Evolutionary conservation across 2,888 invertebrate species (phyloP).

Genomic region (Conomelus anceps): DNA sequence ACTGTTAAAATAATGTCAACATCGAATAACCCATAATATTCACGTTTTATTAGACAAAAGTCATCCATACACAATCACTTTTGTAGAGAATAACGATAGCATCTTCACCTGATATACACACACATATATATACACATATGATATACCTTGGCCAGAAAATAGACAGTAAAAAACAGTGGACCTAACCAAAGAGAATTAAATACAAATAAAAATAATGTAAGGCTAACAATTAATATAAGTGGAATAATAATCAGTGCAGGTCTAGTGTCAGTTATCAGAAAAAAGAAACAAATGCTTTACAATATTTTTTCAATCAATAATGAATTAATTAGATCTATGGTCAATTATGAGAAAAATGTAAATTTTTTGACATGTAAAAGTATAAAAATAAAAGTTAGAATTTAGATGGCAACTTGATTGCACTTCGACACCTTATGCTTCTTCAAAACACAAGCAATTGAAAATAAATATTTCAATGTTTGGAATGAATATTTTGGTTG

Average conservation of each 20-base stretch:
- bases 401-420: not conserved
- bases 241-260: not conserved
- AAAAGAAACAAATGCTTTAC: too few species aligned
- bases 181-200: too few species aligned
- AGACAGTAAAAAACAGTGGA: too few species aligned
- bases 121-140: too few species aligned
- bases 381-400: not conserved
- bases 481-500: not conserved
- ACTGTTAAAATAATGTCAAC: not conserved
- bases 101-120: not conserved
- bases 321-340: too few species aligned
- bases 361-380: not conserved
- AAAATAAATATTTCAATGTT: not conserved
- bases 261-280: too few species aligned
- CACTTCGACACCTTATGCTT: not conserved
- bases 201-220: too few species aligned
- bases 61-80: not conserved
- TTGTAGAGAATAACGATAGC: not conserved
- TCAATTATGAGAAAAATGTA: not conserved
- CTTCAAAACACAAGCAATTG: not conserved
- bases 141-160: too few species aligned
- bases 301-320: too few species aligned
- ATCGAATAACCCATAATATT: not conserved
- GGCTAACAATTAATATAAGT: too few species aligned
- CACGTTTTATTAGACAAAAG: not conserved